Evolutionary conservation across 2,888 invertebrate species (phyloP), one percentile per base, ranked within the genome.

Genomic region (Chymomyza amoena): DNA sequence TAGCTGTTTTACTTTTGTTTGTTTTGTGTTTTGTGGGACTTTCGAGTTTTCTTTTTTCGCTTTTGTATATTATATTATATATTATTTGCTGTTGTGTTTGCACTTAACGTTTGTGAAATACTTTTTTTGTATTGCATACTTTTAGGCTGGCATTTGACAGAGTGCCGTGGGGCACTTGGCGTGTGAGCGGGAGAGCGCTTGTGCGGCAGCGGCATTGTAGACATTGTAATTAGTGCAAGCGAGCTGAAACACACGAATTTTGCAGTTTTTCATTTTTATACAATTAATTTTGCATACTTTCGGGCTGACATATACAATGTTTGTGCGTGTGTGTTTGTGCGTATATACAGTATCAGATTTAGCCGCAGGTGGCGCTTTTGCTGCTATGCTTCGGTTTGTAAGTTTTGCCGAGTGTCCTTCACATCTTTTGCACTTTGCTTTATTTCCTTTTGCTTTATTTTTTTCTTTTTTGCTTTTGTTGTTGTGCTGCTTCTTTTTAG

Each of bases 301-400:
- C 4, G 39, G 10, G 39, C 39, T 45, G 13, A 13, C 39, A 45
- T 45, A 13, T 45, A 45, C 5, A 13, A 13, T 45, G 39, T 45
- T 13, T 45, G 6, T 45, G 13, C 4, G 39, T 28, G 13, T 60
- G 10, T 52, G 36, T 64, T 6, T 10, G 45, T 50, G 56, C 32
- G 52, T 61, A 10, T 52, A 54, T 45, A 36, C 45, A 16, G 28
- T 20, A 16, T 9, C 3, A 16, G 4, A 36, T 61, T 16, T 45
- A 72, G 72, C 69, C 66, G 66, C 72, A 72, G 72, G 72, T 72
- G 72, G 61, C 66, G 64, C 69, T 61, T 69, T 59, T 65, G 45
- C 59, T 4, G 39, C 28, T 36, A 13, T 4, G 61, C 28, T 36
- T 25, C 36, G 7, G 61, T 5, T 61, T 16, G 7, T 28, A 15